A percentile compares a stretch with the other conserved stretches of the same genome.
phyloP scores from a whole-genome alignment of 2,113 vertebrate genomes.

The Phyllopteryx taeniolatus region DNA sequence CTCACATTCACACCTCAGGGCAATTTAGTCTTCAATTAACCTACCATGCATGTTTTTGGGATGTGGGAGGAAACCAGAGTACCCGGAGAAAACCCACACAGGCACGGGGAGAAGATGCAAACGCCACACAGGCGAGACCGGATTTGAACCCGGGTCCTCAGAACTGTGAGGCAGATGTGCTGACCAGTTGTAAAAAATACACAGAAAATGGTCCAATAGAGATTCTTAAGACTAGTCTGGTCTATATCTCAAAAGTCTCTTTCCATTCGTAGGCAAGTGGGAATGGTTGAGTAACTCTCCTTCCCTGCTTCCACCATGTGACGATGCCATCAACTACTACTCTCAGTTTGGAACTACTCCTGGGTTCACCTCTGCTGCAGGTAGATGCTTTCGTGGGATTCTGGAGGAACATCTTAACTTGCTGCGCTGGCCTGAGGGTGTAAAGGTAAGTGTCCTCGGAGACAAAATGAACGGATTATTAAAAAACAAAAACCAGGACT shows the following conservation, averaged over 20 bases:
- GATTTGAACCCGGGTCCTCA: no score
- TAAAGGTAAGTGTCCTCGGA: constrained; percentile 38
- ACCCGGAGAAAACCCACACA: no score
- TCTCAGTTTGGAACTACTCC: constrained; percentile 72
- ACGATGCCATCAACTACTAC: constrained; percentile 76
- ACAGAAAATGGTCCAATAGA: no score
- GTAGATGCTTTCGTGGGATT: constrained; percentile 69
- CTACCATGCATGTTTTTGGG: no score
- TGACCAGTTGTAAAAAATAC: no score
- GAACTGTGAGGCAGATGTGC: no score
- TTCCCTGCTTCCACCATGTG: constrained; percentile 75
- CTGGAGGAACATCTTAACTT: constrained; percentile 73
- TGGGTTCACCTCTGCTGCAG: constrained; percentile 70
- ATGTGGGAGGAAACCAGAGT: no score
- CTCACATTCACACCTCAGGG: no score
- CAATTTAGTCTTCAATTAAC: no score
- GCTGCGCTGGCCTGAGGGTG: constrained; percentile 76
- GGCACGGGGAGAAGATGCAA: no score
- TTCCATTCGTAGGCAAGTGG: constrained; percentile 77
- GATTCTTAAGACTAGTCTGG: neutral
- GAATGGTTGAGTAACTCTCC: constrained; percentile 80
- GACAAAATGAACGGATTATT: neutral
- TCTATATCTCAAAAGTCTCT: neutral
- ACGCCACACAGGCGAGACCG: no score
- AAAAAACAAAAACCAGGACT: neutral